Base-by-base conservation (phyloP, 2,113 vertebrate genomes). In the Megaptera novaeangliae region DNA sequence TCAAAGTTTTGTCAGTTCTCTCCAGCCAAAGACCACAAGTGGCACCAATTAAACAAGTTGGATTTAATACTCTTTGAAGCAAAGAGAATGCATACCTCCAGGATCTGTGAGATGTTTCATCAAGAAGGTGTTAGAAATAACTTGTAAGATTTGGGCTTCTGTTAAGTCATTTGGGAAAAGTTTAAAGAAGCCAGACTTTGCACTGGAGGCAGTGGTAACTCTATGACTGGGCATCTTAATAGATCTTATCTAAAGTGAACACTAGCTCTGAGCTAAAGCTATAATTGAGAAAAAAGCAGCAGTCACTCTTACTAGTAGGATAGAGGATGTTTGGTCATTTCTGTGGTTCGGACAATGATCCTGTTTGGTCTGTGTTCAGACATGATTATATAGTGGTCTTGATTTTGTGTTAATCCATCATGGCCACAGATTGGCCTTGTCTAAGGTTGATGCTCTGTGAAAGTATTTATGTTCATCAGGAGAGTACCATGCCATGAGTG, bases 401-500 rank as follows among this genome's bases (percentile, higher is more conserved):
- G 2, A 7, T 61, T 87, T 59, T 61, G 6, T 83, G 11, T 66
- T 46, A 61, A 61, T 41, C 34, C 23, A 2, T 78, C 34, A 2
- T 17, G 34, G 34, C 68, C 23, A 68, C 8, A 64, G 27, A 72
- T 25, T 71, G 18, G 7, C 3, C 17, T 75, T 61, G 34, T 46
- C 2, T n/a, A 15, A 21, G 21, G 1, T 29, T 81, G 31, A 29
- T 44, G 14, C 59, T 15, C 52, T 80, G 11, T 66, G 44, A 55
- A 75, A 81, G 44, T 41, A 21, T n/a, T 63, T 78, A 9, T 20
- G 44, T 44, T n/a, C 21, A 36, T 41, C 3, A 17, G 41, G 12
- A 20, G 6, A 69, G 18, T 0, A 39, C 20, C 31, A n/a, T 20
- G 6, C 9, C 5, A 0, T 8, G 18, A 52, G 5, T 23, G 21